Percentiles rank a stretch among this genome's conserved stretches.
These are phyloP conservation scores for Meghimatium bilineatum DNA, from an alignment of 2,888 invertebrate genomes.

Conservation along the genomic window DNA sequence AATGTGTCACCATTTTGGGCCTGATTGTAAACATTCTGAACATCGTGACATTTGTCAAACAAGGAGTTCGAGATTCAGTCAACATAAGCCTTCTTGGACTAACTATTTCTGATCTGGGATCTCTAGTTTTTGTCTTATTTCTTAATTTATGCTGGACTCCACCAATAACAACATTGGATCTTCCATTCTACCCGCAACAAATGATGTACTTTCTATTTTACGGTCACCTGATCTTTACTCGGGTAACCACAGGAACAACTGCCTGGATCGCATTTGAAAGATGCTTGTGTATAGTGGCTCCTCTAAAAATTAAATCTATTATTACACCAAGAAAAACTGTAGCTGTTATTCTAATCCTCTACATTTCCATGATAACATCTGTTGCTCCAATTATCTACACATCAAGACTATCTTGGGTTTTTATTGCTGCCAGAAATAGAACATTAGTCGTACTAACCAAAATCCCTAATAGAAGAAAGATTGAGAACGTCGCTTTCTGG, in stretches of 20 bases:
- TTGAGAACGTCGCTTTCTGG: not conserved
- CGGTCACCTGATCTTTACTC: slow-evolving; percentile 18
- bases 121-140: slow-evolving; percentile 3
- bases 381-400: slow-evolving; percentile 15
- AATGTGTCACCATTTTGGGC: slow-evolving; percentile 5
- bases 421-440: slow-evolving; percentile 1
- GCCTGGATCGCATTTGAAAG: slow-evolving; percentile 34
- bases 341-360: not conserved
- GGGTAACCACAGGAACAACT: slow-evolving; percentile 30
- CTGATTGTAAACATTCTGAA: slow-evolving; percentile 25
- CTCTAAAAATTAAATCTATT: slow-evolving; percentile 26
- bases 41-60: slow-evolving; percentile 16
- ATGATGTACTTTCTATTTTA: slow-evolving; percentile 19
- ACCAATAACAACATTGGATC: not conserved
- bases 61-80: slow-evolving; percentile 31
- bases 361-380: slow-evolving; percentile 17
- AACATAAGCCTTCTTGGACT: slow-evolving; percentile 28
- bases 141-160: slow-evolving; percentile 6
- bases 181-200: slow-evolving; percentile 18
- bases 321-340: slow-evolving; percentile 20
- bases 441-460: not conserved
- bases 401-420: not conserved
- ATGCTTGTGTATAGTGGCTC: slow-evolving; percentile 26
- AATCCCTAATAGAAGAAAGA: not conserved
- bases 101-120: slow-evolving; percentile 29